Evolutionary conservation across 1,140 invertebrate species (phyloP), one percentile per base, ranked within the genome.

Genomic region (Callitettix versicolor): DNA sequence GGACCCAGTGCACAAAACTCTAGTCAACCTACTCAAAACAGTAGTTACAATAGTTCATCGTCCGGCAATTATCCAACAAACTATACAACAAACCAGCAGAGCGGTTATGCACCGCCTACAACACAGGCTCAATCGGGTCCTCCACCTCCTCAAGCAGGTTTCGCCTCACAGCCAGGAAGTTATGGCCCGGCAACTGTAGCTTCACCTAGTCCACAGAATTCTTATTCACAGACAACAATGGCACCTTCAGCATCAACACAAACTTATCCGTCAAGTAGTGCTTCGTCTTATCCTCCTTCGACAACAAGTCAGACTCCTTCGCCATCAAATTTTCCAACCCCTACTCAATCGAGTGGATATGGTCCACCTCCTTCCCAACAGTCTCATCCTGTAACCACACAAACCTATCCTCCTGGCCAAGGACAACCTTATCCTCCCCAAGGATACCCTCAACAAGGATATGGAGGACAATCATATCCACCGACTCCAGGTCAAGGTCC

Each of bases 161-260:
- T 48, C 26, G 33, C 34, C 14, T 20, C 21, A 21, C 54, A 55
- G 21, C 38, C 58, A 12, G 47, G 22, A 11, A 21, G 38, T 14
- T 60, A 60, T 44, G 58, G 58, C 48, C 46, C 51, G 0, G 46
- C 54, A n/a, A 49, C 44, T 6, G 44, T 22, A 9, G 54, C 54
- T 12, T 49, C 54, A n/a, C 44, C 54, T 17, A 55, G 41, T 26
- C 47, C 58, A 11, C 58, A 60, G 33, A 60, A 40, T 22, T 49
- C 58, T 11, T 60, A 60, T 33, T 40, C 57, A 38, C 58, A 60
- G 43, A 57, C 58, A 21, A 60, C 58, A 14, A 53, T 54, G 20
- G 58, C 55, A n/a, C 58, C 58, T 21, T 60, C 58, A 3, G 58
- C 58, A 1, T 57, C 58, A 21, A 60, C 58, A 2, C 58, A 60